These are phyloP conservation scores for Takifugu bimaculatus DNA, from an alignment of 2,113 vertebrate species.

Conservation along the genomic window DNA sequence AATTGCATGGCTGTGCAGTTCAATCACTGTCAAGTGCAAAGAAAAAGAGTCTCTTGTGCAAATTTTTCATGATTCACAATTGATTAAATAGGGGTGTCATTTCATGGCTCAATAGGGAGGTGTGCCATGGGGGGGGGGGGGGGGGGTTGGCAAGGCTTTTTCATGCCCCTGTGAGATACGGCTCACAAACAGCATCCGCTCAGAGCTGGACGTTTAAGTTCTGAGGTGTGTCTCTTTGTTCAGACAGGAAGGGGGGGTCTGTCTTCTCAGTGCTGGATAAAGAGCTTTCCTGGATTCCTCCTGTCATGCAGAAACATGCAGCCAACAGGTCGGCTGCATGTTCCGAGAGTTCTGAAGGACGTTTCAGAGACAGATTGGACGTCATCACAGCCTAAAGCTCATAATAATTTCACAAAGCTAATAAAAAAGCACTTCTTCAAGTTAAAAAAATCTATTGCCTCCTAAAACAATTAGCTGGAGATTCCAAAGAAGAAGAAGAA, in stretches of 20 bases:
- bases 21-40: constrained; percentile 74
- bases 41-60: constrained; percentile 72
- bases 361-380: no score
- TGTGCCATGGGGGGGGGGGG: constrained; percentile 20
- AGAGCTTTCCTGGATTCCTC: constrained; percentile 8
- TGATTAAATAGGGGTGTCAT: constrained; percentile 75
- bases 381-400: no score
- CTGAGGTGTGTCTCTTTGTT: constrained; percentile 45
- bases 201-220: constrained; percentile 54
- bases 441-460: no score
- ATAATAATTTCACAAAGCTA: no score
- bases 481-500: background rate
- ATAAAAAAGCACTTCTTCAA: no score
- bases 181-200: constrained; percentile 54
- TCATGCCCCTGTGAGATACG: constrained; percentile 63
- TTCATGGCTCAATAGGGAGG: constrained; percentile 68
- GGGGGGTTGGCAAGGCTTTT: constrained; percentile 32
- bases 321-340: no score
- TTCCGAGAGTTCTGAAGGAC: no score
- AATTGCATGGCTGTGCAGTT: constrained; percentile 75
- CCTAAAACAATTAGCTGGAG: no score
- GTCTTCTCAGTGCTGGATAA: constrained; percentile 45
- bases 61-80: constrained; percentile 74
- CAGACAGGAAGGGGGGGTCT: constrained; percentile 31
- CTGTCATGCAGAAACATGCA: no score